Evolutionary conservation across 2,113 vertebrate genomes (phyloP), one percentile per base, ranked within the genome.

Genomic region (Eulemur macaco): DNA sequence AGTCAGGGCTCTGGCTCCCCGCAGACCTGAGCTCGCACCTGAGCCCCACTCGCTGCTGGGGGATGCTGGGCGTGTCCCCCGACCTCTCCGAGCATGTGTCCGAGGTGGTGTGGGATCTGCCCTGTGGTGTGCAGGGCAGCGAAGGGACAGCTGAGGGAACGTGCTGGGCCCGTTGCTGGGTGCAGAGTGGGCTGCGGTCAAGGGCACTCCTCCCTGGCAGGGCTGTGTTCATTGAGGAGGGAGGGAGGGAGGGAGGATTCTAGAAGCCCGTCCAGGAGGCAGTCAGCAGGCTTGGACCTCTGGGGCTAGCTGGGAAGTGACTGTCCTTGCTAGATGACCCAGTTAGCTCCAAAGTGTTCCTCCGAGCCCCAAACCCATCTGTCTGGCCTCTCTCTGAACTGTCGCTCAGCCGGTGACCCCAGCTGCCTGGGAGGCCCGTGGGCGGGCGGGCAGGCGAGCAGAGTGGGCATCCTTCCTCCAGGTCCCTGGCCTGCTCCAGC

Each of bases 271-370:
- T 85, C 18, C 58, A 60, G 69, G 90, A 94, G 54, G 88, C 0
- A 0, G 81, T 71, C 63, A 23, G 77, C 60, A 69, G 47, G 31
- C 81, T 56, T 1, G 21, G 91, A 85, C 66, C 71, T 94, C 76
- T 18, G 88, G 23, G 85, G 84, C 87, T 78, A 3, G 54, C 88
- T 91, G 76, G 84, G 50, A 74, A 89, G 89, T 93, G 93, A 56
- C 82, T 0, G 63, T 91, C 95, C 97, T 98, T 97, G 91, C 56
- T 52, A 34, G 56, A 66, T 95, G 92, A 96, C 58, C 69, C 54
- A 21, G 69, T 77, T 64, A 90, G 39, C 47, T 94, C 52, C 54
- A 47, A 78, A 95, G 88, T 64, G 82, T 78, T 89, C 93, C 81
- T 93, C 82, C 0, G 91, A 83, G 97, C 29, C 54, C 76, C 82